A percentile compares a stretch with the other conserved stretches of the same genome.
phyloP scores from a whole-genome alignment of 2,113 vertebrate genomes.

The Myotis brandtii region DNA sequence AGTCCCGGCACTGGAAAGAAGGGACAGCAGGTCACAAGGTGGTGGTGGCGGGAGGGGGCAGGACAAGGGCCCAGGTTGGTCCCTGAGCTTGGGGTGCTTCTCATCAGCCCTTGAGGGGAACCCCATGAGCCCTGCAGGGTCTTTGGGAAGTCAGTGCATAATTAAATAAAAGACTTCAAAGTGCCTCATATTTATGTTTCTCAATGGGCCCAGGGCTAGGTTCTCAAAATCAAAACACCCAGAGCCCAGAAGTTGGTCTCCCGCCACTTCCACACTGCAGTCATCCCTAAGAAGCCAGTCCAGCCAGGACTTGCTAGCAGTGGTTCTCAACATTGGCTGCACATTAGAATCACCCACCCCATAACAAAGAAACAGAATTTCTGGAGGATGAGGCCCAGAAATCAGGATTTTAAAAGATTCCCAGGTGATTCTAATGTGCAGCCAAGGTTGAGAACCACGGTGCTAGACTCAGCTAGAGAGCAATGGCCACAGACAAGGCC shows the following conservation, averaged over 20 bases:
- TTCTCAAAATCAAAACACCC: background rate
- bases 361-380: no score
- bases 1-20: constrained; percentile 93
- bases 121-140: rapidly evolving
- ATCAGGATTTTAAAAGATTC: no score
- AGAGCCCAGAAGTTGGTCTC: rapidly evolving
- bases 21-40: constrained; percentile 20
- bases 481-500: background rate
- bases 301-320: background rate
- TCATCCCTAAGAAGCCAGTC: background rate
- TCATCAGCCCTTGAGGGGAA: background rate
- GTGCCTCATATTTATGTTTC: rapidly evolving
- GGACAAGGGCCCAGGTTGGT: no score
- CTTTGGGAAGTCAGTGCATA: background rate
- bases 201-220: background rate
- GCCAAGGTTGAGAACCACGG: no score
- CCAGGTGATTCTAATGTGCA: no score
- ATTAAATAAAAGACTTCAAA: rapidly evolving
- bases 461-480: background rate
- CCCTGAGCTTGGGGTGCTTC: rapidly evolving
- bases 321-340: no score
- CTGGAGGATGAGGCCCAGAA: no score
- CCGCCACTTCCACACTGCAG: background rate
- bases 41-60: rapidly evolving
- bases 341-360: no score